Evolutionary conservation across 30 jellyfish, hydroid and myxozoan species (phyloP).

Genomic region (Turritopsis dohrnii): DNA sequence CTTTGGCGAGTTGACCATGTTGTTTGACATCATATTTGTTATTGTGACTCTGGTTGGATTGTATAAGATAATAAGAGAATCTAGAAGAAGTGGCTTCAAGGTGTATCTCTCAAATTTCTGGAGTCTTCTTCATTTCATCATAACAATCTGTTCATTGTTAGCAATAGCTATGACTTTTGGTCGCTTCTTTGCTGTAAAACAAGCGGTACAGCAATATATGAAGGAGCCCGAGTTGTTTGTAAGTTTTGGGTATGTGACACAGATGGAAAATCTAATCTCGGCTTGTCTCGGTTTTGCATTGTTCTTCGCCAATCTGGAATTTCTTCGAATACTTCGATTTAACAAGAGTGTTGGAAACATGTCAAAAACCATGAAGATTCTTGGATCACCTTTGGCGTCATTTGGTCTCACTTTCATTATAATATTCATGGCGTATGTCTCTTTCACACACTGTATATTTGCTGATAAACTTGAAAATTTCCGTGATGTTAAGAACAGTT

Average conservation of each 20-base stretch:
- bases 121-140: conserved; percentile 64
- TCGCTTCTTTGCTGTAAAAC: conserved; percentile 81
- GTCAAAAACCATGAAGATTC: conserved; percentile 62
- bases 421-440: conserved; percentile 76
- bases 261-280: conserved; percentile 57
- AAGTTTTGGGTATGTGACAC: conserved; percentile 74
- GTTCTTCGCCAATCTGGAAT: conserved; percentile 71
- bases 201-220: conserved; percentile 66
- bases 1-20: conserved; percentile 56
- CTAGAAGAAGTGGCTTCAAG: conserved; percentile 41
- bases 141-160: conserved; percentile 65
- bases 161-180: conserved; percentile 68
- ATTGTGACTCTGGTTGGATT: conserved; percentile 62
- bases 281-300: conserved; percentile 76
- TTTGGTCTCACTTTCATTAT: conserved; percentile 63
- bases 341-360: conserved; percentile 52
- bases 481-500: conserved; percentile 31
- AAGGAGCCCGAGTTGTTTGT: conserved; percentile 73
- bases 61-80: conserved; percentile 53
- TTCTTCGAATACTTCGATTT: conserved; percentile 77
- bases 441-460: conserved; percentile 57
- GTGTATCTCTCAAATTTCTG: conserved; percentile 55
- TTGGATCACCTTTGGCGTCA: conserved; percentile 76
- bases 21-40: conserved; percentile 56
- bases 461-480: conserved; percentile 61